Conservation (phyloP, 1,140 invertebrate genomes). For the Drosophila littoralis region DNA sequence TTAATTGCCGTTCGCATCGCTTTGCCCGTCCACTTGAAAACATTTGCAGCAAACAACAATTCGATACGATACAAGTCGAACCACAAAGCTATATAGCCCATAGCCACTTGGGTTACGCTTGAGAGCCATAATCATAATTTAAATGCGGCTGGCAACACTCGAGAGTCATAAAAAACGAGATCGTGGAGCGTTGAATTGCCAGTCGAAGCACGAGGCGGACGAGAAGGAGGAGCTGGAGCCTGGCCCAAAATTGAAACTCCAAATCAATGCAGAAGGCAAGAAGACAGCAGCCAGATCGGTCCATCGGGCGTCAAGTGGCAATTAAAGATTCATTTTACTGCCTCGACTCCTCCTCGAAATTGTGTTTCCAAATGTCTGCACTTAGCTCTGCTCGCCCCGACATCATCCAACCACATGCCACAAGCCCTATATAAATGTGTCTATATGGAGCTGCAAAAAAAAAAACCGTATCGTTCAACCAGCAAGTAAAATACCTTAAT, state of each 20-base stretch:
- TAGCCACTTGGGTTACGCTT: conserved; percentile 47
- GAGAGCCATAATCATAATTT: conserved; percentile 56
- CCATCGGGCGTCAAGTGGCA: conserved; percentile 47
- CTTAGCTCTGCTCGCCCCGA: conserved; percentile 7
- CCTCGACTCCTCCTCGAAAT: conserved; percentile 46
- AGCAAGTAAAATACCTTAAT: conserved; percentile 8
- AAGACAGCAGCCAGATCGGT: conserved; percentile 1
- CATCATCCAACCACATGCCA: background rate
- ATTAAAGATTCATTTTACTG: conserved; percentile 55
- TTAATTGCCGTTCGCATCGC: conserved; percentile 33
- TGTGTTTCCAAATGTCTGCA: conserved; percentile 39
- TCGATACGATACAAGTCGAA: conserved; percentile 5
- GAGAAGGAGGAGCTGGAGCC: conserved; percentile 2
- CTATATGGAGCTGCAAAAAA: conserved; percentile 4
- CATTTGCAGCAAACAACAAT: conserved; percentile 16
- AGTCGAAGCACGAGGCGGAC: background rate
- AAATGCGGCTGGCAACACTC: conserved; percentile 48
- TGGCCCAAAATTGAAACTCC: conserved; percentile 7
- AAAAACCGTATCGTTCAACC: conserved; percentile 12
- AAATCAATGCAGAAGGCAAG: conserved; percentile 24
- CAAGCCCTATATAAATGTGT: background rate
- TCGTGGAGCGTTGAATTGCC: conserved; percentile 32
- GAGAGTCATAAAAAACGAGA: conserved; percentile 42
- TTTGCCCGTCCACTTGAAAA: conserved; percentile 37
- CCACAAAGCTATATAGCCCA: conserved; percentile 4